Base-by-base conservation (phyloP, 2,888 invertebrate genomes). In the Clanis bilineata region DNA sequence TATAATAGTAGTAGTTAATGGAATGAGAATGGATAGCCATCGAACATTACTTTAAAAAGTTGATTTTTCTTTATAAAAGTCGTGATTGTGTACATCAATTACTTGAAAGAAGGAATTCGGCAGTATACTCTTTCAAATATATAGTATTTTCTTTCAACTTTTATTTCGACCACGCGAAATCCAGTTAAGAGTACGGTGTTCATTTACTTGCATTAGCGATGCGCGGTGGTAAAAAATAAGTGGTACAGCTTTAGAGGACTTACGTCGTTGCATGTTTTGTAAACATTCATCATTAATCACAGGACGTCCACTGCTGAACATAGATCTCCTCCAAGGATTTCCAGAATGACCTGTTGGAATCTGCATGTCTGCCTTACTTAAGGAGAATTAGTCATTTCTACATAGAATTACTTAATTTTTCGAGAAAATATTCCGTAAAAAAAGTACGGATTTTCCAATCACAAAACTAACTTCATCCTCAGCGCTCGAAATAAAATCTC, bases 191-290 rank as follows among this genome's bases (percentile, higher is more conserved):
- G 56, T 18, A 58, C 18, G 58, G 51, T 58, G 25, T 58, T 3
- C 47, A 18, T n/a, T 58, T 58, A 51, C 58, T 47, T 39, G 38
- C 58, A 58, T 58, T 58, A 58, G 39, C 39, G 58, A 58, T 12
- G 36, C 21, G 45, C 12, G n/a, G 23, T 4, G 0, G 3, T 18
- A 32, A 51, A 51, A 51, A 51, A 10, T 18, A 18, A 3, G 12
- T 22, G 10, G 23, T 23, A 44, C 47, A 28, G 47, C 25, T 9
- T 18, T 3, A 4, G 10, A 1, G 10, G 15, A 51, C 51, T 51
- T 51, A 2, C 44, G 44, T 3, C 10, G 1, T 12, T 6, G 9
- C 9, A 21, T 43, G n/a, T n/a, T n/a, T n/a, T n/a, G n/a, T n/a
- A n/a, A n/a, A n/a, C n/a, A n/a, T n/a, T n/a, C n/a, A n/a, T n/a